Percentiles rank a stretch among this genome's conserved stretches.
These are phyloP conservation scores for Drosophila arawakana DNA, from an alignment of 1,140 invertebrate genomes.

Conservation along the genomic window DNA sequence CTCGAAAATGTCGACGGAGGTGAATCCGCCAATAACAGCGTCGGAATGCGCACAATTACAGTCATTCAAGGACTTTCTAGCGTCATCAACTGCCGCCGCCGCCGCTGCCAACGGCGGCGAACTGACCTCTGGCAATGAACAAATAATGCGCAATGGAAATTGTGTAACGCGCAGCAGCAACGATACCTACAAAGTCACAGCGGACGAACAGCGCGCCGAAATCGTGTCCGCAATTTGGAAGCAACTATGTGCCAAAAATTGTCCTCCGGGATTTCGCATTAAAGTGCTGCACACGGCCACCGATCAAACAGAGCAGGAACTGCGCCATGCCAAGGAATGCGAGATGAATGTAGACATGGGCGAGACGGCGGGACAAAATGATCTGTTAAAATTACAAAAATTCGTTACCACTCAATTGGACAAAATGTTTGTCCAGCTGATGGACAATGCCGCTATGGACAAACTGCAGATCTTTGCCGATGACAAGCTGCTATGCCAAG, in stretches of 20 bases:
- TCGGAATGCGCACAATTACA: conserved; percentile 60
- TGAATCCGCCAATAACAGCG: conserved; percentile 15
- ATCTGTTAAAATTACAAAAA: conserved; percentile 78
- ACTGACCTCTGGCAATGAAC: conserved; percentile 42
- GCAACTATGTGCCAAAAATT: conserved; percentile 43
- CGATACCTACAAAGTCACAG: conserved; percentile 72
- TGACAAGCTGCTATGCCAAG: conserved; percentile 25
- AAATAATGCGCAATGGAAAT: conserved; percentile 21
- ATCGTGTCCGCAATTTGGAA: conserved; percentile 68
- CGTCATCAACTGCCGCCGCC: conserved; percentile 16
- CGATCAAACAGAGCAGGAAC: conserved; percentile 56
- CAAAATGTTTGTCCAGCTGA: conserved; percentile 62
- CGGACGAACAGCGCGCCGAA: conserved; percentile 64
- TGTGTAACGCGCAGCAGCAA: conserved; percentile 74
- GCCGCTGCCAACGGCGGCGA: conserved; percentile 23
- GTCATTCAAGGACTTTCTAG: conserved; percentile 66
- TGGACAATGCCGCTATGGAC: conserved; percentile 66
- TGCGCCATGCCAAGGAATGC: conserved; percentile 68
- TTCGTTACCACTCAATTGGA: conserved; percentile 61
- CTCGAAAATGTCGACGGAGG: conserved; percentile 51
- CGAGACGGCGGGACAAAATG: conserved; percentile 50
- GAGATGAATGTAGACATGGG: conserved; percentile 51
- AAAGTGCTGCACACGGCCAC: conserved; percentile 51
- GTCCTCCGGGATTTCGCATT: conserved; percentile 65
- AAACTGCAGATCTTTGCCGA: conserved; percentile 61